Evolutionary conservation across 2,113 vertebrate species (phyloP).

Genomic region (Leptobrachium leishanense): DNA sequence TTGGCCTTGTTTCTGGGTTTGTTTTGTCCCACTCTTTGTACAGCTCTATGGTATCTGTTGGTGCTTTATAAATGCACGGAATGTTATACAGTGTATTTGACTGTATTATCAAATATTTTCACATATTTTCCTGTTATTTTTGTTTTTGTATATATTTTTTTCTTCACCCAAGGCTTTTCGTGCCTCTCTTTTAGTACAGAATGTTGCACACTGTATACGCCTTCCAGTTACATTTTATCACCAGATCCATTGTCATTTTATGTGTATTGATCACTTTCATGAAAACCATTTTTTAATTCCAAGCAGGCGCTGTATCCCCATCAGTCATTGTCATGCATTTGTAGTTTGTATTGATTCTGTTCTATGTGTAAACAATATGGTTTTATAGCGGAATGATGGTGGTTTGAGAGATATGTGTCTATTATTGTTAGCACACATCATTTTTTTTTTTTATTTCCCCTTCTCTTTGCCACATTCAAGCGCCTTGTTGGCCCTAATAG

Average conservation of each 20-base stretch:
- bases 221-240: no score
- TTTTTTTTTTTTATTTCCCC: neutral
- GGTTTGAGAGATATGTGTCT: slow-evolving; percentile 11
- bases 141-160: no score
- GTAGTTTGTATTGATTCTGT: slow-evolving; percentile 28
- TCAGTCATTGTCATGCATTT: slow-evolving; percentile 22
- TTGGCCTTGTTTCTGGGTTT: no score
- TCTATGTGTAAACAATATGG: neutral
- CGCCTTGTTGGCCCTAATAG: neutral
- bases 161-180: no score
- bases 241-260: slow-evolving; percentile 1
- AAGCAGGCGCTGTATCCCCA: slow-evolving; percentile 8
- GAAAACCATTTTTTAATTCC: slow-evolving; percentile 25
- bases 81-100: no score
- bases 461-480: neutral
- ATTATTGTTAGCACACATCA: neutral
- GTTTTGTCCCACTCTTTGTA: no score
- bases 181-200: no score
- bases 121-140: no score
- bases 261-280: slow-evolving; percentile 13
- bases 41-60: no score
- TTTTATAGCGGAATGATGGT: slow-evolving; percentile 10
- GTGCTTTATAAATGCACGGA: no score
- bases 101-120: no score
- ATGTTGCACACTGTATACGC: no score